Evolutionary conservation across 2,113 vertebrate species (phyloP).

Genomic region (Ailuropoda melanoleuca): DNA sequence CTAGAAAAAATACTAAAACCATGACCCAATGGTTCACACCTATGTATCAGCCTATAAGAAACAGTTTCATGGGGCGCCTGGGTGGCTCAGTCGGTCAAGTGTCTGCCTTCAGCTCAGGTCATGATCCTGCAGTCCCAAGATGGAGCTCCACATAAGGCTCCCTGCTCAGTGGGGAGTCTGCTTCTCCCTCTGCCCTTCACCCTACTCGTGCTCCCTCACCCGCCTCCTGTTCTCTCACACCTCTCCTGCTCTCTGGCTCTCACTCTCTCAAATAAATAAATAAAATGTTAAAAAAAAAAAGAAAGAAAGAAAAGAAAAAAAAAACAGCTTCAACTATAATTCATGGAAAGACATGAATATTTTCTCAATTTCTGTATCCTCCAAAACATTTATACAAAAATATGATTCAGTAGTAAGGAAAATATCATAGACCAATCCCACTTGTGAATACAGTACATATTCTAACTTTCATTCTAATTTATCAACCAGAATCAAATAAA

Average conservation of each 20-base stretch:
- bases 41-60: neutral
- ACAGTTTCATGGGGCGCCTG: neutral
- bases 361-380: neutral
- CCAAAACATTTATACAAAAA: neutral
- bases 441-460: neutral
- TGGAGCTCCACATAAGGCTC: neutral
- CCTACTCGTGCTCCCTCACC: neutral
- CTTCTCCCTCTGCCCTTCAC: neutral
- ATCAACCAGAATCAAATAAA: neutral
- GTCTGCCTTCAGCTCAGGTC: neutral
- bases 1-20: neutral
- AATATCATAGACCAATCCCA: neutral
- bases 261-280: neutral
- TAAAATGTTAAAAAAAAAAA: neutral
- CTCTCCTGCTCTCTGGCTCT: neutral
- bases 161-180: neutral
- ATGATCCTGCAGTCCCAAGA: neutral
- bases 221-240: neutral
- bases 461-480: neutral
- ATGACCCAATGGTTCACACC: neutral
- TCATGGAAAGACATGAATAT: neutral
- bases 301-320: too few relatives aligned
- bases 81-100: neutral
- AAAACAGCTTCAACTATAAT: neutral
- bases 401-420: neutral